Evolutionary conservation across 1,140 invertebrate genomes (phyloP), one percentile per base, ranked within the genome.

Genomic region (Eriosoma lanigerum): DNA sequence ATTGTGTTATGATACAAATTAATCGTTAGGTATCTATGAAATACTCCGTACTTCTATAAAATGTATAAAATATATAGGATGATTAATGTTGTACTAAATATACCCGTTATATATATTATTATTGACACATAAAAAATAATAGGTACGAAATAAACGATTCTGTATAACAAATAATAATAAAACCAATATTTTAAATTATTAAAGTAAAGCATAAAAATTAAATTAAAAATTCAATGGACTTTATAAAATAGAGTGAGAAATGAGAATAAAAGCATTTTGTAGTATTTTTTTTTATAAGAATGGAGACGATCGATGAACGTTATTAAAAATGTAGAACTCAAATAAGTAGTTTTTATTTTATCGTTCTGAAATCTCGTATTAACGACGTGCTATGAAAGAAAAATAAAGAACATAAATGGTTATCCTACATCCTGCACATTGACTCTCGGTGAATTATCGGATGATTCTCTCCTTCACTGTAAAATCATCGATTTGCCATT

Each of bases 401-500:
- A 62, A 32, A 62, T n/a, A 72, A 72, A 29, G 10, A 29, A 32
- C 24, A 72, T 8, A 72, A n/a, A 72, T 15, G 68, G 46, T 72
- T 72, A 72, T 50, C 46, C 68, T 52, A 68, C 17, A 72, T 52
- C 21, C 68, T 38, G 32, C 32, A n/a, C 48, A 50, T 72, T 52
- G 48, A 72, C 68, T 72, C 68, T n/a, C 21, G 13, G 44, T 48
- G 66, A 68, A 68, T 26, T 68, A 48, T 48, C 44, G 32, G 64
- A 44, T 48, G 64, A 48, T 50, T 72, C 26, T 19, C 52, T 52
- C 9, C 15, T 52, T 52, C 17, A 15, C 3, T 50, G 26, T 50
- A 48, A 78, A 78, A 60, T 60, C 56, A 78, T 78, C 54, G 75
- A 78, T 78, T 78, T 78, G 24, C 38, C 75, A 60, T 78, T 78